phyloP scores from a whole-genome alignment of 2,888 invertebrate genomes.

The Helicoverpa assulta region DNA sequence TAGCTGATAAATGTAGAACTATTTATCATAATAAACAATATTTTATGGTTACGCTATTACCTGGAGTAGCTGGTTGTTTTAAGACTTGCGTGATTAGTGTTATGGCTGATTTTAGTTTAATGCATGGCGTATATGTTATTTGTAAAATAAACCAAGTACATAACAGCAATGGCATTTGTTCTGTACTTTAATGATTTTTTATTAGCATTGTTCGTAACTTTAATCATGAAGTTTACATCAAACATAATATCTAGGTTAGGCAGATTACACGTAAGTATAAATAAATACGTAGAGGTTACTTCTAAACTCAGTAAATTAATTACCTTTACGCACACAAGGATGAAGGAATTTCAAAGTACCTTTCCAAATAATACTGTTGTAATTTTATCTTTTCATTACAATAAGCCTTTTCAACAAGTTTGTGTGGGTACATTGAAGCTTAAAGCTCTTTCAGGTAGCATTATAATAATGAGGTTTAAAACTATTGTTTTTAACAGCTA shows the following conservation, averaged over 20 bases:
- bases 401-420: slow-evolving; percentile 54
- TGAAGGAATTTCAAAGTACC: slow-evolving; percentile 42
- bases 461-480: slow-evolving; percentile 14
- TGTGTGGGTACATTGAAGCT: slow-evolving; percentile 13
- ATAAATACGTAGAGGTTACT: background rate
- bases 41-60: slow-evolving; percentile 22
- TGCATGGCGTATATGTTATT: too few species aligned
- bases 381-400: slow-evolving; percentile 56
- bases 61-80: background rate
- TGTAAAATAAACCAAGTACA: too few species aligned
- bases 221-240: too few species aligned
- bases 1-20: slow-evolving; percentile 46
- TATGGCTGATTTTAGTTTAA: too few species aligned
- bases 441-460: slow-evolving; percentile 27
- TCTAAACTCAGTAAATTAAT: slow-evolving; percentile 44
- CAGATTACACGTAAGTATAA: slow-evolving; percentile 6
- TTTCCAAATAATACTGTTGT: slow-evolving; percentile 28
- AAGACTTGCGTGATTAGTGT: background rate
- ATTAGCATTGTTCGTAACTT: too few species aligned
- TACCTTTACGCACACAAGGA: slow-evolving; percentile 37
- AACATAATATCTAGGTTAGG: background rate
- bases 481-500: too few species aligned
- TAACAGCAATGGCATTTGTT: too few species aligned
- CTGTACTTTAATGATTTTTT: too few species aligned
- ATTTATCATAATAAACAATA: slow-evolving; percentile 49